A percentile compares a stretch with the other conserved stretches of the same genome.
These are phyloP conservation scores for Scolopax rusticola DNA, from an alignment of 2,797 vertebrate genomes.

Conservation along the genomic window DNA sequence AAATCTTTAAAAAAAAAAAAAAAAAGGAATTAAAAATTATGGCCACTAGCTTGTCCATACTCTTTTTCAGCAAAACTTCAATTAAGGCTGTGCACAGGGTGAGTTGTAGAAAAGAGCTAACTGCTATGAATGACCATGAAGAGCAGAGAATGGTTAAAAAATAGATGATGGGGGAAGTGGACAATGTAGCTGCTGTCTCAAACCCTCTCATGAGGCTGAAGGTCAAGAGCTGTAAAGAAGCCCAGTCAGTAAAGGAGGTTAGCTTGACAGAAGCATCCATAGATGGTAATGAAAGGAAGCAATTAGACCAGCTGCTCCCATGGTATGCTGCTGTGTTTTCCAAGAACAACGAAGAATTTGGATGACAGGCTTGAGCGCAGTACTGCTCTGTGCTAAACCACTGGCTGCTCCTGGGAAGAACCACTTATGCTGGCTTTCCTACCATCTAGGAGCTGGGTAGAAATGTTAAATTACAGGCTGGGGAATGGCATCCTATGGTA, in stretches of 20 bases:
- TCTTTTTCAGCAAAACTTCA: background rate
- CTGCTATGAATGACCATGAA: background rate
- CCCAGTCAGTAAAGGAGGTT: constrained; percentile 1
- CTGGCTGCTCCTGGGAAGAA: background rate
- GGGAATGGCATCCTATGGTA: background rate
- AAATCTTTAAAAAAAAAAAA: background rate
- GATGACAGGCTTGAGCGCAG: background rate
- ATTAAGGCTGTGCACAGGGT: background rate
- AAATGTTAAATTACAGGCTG: background rate
- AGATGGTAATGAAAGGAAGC: constrained; percentile 70
- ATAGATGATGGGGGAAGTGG: background rate
- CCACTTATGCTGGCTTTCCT: background rate
- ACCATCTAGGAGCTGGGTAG: background rate
- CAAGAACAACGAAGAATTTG: constrained; percentile 48
- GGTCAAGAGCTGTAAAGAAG: constrained; percentile 52
- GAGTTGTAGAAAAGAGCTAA: background rate
- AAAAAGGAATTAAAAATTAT: no score
- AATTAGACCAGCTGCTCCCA: constrained; percentile 20
- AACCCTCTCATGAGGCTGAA: background rate
- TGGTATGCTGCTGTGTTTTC: constrained; percentile 40
- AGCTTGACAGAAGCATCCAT: constrained; percentile 64
- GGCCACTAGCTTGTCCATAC: no score
- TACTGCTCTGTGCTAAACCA: background rate
- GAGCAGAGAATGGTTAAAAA: background rate
- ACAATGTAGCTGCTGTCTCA: background rate